Percentiles rank a stretch among this genome's conserved stretches.
Conservation (phyloP, 1,140 invertebrate species). For the Drosophila leontia region DNA sequence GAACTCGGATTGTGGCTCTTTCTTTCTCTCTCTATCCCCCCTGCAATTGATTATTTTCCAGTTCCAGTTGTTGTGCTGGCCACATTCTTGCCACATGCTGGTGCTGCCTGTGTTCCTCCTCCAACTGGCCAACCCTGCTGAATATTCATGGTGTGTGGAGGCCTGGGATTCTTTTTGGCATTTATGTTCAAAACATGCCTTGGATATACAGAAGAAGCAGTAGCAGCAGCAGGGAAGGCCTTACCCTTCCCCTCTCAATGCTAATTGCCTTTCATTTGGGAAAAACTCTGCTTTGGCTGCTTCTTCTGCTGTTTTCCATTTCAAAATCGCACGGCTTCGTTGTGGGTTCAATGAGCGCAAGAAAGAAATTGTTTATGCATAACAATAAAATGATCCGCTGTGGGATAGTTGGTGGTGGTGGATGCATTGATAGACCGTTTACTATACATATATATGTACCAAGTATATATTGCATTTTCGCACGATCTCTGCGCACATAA, state of each 20-base stretch:
- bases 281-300: conserved; percentile 6
- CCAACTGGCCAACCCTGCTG: conserved; percentile 11
- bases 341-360: conserved; percentile 39
- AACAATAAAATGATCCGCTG: conserved; percentile 36
- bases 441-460: conserved; percentile 10
- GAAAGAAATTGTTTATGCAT: conserved; percentile 45
- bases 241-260: conserved; percentile 1
- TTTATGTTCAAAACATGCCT: conserved; percentile 37
- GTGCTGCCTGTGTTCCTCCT: not conserved
- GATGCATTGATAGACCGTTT: conserved; percentile 36
- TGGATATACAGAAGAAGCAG: conserved; percentile 10
- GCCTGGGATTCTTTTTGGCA: conserved; percentile 19
- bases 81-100: conserved; percentile 24
- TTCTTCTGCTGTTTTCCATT: conserved; percentile 28
- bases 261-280: conserved; percentile 40
- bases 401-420: conserved; percentile 2
- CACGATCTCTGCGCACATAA: conserved; percentile 30
- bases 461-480: conserved; percentile 41
- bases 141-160: conserved; percentile 38
- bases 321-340: conserved; percentile 39
- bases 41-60: conserved; percentile 55
- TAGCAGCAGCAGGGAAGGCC: not conserved
- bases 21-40: not conserved
- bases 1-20: conserved; percentile 9
- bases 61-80: conserved; percentile 31